Conservation (phyloP, 2,888 invertebrate genomes). For the Notodonta dromedarius region DNA sequence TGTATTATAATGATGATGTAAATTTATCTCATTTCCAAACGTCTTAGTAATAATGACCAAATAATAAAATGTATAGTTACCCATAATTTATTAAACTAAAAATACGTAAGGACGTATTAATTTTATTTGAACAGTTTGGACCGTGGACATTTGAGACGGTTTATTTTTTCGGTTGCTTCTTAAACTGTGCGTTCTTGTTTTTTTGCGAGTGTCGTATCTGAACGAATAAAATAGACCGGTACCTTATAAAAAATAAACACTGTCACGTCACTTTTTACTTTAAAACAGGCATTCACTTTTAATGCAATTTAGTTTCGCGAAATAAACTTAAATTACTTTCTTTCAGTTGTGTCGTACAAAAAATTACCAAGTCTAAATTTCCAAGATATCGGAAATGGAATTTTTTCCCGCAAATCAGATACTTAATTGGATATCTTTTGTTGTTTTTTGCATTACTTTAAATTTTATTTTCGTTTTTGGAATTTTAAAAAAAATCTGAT, state of each 20-base stretch:
- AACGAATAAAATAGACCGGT: neutral
- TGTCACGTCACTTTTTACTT: conserved; percentile 2
- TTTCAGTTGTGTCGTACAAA: conserved; percentile 8
- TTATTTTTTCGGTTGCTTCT: conserved; percentile 3
- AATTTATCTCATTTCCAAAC: conserved; percentile 18
- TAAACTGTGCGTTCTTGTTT: neutral
- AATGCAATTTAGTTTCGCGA: conserved; percentile 15
- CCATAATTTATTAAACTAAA: conserved; percentile 10
- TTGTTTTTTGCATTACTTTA: conserved; percentile 16
- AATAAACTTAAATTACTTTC: conserved; percentile 16
- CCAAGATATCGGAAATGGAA: neutral
- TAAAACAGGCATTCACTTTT: conserved; percentile 5
- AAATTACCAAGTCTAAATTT: neutral
- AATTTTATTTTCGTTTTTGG: conserved; percentile 12
- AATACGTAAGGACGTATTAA: conserved; percentile 8
- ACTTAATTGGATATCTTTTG: conserved; percentile 19
- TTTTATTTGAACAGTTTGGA: conserved; percentile 4
- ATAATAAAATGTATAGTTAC: conserved; percentile 23
- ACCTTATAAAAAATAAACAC: conserved; percentile 1
- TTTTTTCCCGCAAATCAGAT: conserved; percentile 12
- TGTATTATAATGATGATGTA: conserved; percentile 28
- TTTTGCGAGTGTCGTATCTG: conserved; percentile 1
- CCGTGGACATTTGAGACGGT: neutral
- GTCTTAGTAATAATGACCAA: conserved; percentile 22
- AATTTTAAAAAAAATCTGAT: conserved; percentile 5